Conservation (phyloP, 23 tunicate genomes). For the Corella eumyota region DNA sequence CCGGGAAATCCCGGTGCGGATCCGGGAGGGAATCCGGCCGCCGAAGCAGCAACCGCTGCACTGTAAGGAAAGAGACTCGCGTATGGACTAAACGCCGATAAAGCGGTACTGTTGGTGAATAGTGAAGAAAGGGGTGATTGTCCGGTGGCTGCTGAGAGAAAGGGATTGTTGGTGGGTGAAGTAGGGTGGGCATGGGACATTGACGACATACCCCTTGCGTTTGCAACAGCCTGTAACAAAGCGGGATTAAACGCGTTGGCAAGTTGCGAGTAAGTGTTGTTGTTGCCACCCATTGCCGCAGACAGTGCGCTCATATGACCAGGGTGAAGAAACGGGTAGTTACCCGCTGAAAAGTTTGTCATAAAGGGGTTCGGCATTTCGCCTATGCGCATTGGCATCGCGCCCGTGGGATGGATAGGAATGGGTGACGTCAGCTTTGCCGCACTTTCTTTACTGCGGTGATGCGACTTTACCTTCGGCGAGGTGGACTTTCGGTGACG, state of each 20-base stretch:
- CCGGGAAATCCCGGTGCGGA: conserved; percentile 22
- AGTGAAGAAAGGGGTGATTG: conserved; percentile 28
- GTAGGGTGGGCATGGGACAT: conserved; percentile 8
- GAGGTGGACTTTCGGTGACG: background rate
- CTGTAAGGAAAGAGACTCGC: conserved; percentile 72
- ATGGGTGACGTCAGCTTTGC: conserved; percentile 67
- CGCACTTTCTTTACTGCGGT: too few relatives aligned
- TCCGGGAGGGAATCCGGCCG: conserved; percentile 18
- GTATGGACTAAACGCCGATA: conserved; percentile 72
- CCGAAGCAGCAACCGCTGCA: conserved; percentile 60
- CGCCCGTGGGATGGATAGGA: conserved; percentile 59
- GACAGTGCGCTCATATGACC: conserved; percentile 58
- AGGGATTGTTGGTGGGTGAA: background rate
- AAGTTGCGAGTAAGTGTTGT: conserved; percentile 36
- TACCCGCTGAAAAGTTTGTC: conserved; percentile 56
- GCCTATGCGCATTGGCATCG: too few relatives aligned
- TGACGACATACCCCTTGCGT: conserved; percentile 33
- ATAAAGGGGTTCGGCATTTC: conserved; percentile 42
- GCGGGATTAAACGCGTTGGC: conserved; percentile 55
- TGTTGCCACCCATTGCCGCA: conserved; percentile 34
- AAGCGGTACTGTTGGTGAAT: conserved; percentile 20
- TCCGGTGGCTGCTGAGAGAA: background rate
- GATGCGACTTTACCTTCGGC: too few relatives aligned
- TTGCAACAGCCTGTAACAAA: conserved; percentile 63
- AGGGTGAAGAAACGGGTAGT: conserved; percentile 66